Conservation (phyloP, 2,888 invertebrate species). For the Euplagia quadripunctaria region DNA sequence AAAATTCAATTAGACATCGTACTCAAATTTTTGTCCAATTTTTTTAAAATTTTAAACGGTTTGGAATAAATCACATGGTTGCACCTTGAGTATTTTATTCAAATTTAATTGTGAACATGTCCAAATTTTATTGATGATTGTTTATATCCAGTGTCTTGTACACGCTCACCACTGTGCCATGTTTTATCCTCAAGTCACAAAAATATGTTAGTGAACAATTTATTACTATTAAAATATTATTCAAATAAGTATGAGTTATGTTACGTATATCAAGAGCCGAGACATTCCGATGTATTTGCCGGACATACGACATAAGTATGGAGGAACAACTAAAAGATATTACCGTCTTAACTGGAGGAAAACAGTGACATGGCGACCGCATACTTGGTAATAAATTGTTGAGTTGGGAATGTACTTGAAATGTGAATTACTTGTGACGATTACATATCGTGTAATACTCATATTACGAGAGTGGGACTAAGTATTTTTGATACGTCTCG, state of each 20-base stretch:
- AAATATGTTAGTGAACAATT: slow-evolving; percentile 22
- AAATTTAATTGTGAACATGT: slow-evolving; percentile 13
- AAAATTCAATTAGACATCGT: slow-evolving; percentile 56
- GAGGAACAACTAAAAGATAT: slow-evolving; percentile 22
- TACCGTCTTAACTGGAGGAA: slow-evolving; percentile 26
- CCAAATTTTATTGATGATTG: slow-evolving; percentile 22
- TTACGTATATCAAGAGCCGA: slow-evolving; percentile 16
- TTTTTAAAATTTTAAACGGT: slow-evolving; percentile 41
- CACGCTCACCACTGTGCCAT: slow-evolving; percentile 20
- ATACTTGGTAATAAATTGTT: slow-evolving; percentile 27
- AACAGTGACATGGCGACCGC: slow-evolving; percentile 27
- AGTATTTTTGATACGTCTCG: not conserved
- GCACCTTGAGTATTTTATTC: slow-evolving; percentile 30
- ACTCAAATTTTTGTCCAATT: slow-evolving; percentile 41
- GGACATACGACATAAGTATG: slow-evolving; percentile 28
- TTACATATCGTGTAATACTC: slow-evolving; percentile 17
- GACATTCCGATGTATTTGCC: slow-evolving; percentile 31
- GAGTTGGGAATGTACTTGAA: slow-evolving; percentile 23
- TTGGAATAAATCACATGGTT: slow-evolving; percentile 32
- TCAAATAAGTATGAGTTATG: slow-evolving; percentile 30
- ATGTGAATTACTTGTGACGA: slow-evolving; percentile 26
- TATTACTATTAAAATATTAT: slow-evolving; percentile 26
- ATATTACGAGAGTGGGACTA: not conserved
- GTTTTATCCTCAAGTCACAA: slow-evolving; percentile 19
- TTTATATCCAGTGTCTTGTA: slow-evolving; percentile 8